These are phyloP conservation scores for Liasis olivaceus DNA, from an alignment of 2,797 vertebrate species.

Conservation along the genomic window DNA sequence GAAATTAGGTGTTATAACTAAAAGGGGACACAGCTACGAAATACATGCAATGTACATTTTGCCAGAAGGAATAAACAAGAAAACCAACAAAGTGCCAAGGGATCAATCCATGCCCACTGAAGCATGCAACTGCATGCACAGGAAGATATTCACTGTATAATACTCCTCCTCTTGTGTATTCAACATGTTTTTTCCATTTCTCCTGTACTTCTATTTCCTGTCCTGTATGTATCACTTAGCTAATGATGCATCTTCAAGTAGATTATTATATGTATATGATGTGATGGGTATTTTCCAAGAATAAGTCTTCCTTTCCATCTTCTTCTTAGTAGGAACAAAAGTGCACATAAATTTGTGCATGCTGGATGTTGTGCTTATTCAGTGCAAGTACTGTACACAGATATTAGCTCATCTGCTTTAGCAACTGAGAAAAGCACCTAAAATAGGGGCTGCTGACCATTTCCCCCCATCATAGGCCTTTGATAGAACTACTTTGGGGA, in stretches of 20 bases:
- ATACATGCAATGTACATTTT: neutral
- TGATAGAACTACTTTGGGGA: neutral
- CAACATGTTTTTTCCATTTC: neutral
- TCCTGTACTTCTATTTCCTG: neutral
- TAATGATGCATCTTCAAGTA: constrained; percentile 12
- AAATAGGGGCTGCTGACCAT: neutral
- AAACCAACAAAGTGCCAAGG: neutral
- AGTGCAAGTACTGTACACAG: neutral
- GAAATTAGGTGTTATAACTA: neutral
- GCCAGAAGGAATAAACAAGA: neutral
- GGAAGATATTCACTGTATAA: neutral
- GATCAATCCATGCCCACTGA: neutral
- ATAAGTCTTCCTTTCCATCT: neutral
- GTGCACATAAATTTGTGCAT: neutral
- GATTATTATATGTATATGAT: constrained; percentile 21
- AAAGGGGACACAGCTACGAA: neutral
- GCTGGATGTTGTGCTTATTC: neutral
- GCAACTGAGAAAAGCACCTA: neutral
- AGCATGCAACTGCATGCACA: neutral
- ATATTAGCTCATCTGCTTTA: neutral
- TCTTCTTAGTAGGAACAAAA: neutral
- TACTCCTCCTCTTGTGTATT: neutral
- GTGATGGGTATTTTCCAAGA: neutral
- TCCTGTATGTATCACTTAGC: neutral
- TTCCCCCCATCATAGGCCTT: neutral